A percentile compares a stretch with the other conserved stretches of the same genome.
Evolutionary conservation across 1,140 invertebrate genomes (phyloP).

Genomic region (Nebria ingens): DNA sequence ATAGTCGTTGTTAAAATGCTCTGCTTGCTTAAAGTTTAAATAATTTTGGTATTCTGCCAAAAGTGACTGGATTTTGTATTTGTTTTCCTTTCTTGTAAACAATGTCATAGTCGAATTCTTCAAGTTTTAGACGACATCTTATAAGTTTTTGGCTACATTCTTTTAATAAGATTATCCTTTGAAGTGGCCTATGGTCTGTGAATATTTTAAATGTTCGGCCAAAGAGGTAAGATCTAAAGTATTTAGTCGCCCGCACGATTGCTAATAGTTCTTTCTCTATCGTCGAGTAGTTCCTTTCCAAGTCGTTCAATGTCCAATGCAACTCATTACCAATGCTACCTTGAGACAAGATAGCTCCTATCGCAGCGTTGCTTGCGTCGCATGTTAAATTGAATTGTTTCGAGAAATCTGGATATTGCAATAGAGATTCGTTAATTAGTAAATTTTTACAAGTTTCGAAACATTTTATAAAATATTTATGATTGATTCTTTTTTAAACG

Average conservation of each 20-base stretch:
- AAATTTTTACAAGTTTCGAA: slow-evolving; percentile 17
- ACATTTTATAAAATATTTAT: slow-evolving; percentile 12
- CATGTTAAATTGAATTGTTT: slow-evolving; percentile 26
- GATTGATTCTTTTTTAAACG: slow-evolving; percentile 18
- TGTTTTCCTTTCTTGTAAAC: slow-evolving; percentile 22
- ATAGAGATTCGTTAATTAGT: slow-evolving; percentile 17
- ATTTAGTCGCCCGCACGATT: slow-evolving; percentile 12
- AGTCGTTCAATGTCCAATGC: slow-evolving; percentile 7
- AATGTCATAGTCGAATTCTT: slow-evolving; percentile 14
- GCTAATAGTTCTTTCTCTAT: slow-evolving; percentile 13
- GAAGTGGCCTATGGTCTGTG: slow-evolving; percentile 9
- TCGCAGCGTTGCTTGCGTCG: slow-evolving; percentile 23
- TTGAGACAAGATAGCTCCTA: slow-evolving; percentile 24
- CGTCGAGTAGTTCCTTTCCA: slow-evolving; percentile 10
- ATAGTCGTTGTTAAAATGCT: not conserved
- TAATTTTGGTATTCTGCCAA: not conserved
- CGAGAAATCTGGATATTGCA: slow-evolving; percentile 25
- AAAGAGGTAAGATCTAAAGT: slow-evolving; percentile 12
- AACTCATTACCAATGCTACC: slow-evolving; percentile 20
- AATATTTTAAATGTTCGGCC: slow-evolving; percentile 9
- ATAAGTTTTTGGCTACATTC: slow-evolving; percentile 10
- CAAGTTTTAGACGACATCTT: slow-evolving; percentile 11
- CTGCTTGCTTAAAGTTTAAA: not conserved
- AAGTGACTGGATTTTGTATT: slow-evolving; percentile 15
- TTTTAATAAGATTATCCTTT: slow-evolving; percentile 11